Evolutionary conservation across 2,797 vertebrate genomes (phyloP).

Genomic region (Eospalax fontanierii): DNA sequence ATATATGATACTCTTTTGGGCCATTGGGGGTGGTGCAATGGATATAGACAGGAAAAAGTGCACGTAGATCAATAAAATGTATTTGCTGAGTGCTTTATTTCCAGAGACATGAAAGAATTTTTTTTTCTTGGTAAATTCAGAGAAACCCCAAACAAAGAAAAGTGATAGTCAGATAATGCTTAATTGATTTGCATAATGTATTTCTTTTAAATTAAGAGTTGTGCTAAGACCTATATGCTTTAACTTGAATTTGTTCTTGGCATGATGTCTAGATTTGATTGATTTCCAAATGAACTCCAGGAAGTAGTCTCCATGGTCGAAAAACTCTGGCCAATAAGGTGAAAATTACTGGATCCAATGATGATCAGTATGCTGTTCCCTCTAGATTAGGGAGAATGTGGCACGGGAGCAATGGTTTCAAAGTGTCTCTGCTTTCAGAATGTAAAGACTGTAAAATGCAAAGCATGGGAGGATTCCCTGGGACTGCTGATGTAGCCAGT

Average conservation of each 20-base stretch:
- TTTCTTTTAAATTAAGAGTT: neutral
- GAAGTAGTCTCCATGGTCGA: neutral
- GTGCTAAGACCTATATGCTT: neutral
- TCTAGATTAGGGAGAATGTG: neutral
- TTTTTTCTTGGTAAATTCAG: neutral
- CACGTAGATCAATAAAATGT: neutral
- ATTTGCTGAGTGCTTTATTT: neutral
- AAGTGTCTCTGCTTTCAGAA: neutral
- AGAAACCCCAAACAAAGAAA: neutral
- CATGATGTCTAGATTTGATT: neutral
- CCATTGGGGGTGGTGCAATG: neutral
- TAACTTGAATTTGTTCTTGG: constrained; percentile 50
- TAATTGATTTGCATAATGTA: neutral
- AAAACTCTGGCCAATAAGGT: neutral
- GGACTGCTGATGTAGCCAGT: neutral
- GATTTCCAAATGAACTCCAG: constrained; percentile 6
- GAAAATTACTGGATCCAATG: neutral
- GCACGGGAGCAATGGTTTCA: neutral
- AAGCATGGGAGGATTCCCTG: neutral
- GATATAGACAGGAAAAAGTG: neutral
- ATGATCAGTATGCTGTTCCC: neutral
- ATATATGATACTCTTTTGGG: constrained; percentile 18
- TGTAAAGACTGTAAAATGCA: neutral
- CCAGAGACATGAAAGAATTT: neutral
- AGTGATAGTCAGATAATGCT: neutral